Evolutionary conservation across 2,113 vertebrate genomes (phyloP).

Genomic region (Platysteira castanea): DNA sequence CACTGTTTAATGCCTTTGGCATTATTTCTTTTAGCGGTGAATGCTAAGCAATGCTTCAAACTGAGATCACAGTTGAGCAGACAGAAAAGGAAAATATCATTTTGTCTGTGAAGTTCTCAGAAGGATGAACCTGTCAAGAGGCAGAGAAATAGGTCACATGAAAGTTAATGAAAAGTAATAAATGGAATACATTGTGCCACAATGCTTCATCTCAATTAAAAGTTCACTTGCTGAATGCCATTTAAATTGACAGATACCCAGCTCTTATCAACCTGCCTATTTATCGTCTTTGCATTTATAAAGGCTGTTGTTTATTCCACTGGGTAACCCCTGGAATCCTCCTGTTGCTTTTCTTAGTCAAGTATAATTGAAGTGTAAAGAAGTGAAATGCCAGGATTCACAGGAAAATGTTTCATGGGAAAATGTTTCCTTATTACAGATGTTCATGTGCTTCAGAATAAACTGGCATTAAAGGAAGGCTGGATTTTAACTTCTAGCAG

Average conservation of each 20-base stretch:
- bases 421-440: slow-evolving; percentile 64
- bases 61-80: slow-evolving; percentile 52
- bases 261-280: slow-evolving; percentile 24
- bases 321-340: slow-evolving; percentile 37
- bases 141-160: slow-evolving; percentile 53
- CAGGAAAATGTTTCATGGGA: slow-evolving; percentile 12
- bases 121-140: slow-evolving; percentile 65
- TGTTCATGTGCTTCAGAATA: background rate
- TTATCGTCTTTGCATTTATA: slow-evolving; percentile 38
- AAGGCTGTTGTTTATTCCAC: slow-evolving; percentile 59
- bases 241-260: slow-evolving; percentile 44
- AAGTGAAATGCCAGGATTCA: slow-evolving; percentile 53
- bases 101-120: slow-evolving; percentile 59
- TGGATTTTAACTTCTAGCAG: background rate
- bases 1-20: background rate
- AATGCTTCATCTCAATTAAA: slow-evolving; percentile 67
- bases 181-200: slow-evolving; percentile 47
- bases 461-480: background rate
- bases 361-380: slow-evolving; percentile 61
- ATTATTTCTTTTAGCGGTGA: slow-evolving; percentile 26
- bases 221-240: slow-evolving; percentile 56
- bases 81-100: slow-evolving; percentile 12
- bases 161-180: slow-evolving; percentile 57
- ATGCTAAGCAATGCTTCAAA: slow-evolving; percentile 64
- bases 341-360: slow-evolving; percentile 35